phyloP scores from a whole-genome alignment of 2,797 vertebrate species.

The Urocyon cinereoargenteus region DNA sequence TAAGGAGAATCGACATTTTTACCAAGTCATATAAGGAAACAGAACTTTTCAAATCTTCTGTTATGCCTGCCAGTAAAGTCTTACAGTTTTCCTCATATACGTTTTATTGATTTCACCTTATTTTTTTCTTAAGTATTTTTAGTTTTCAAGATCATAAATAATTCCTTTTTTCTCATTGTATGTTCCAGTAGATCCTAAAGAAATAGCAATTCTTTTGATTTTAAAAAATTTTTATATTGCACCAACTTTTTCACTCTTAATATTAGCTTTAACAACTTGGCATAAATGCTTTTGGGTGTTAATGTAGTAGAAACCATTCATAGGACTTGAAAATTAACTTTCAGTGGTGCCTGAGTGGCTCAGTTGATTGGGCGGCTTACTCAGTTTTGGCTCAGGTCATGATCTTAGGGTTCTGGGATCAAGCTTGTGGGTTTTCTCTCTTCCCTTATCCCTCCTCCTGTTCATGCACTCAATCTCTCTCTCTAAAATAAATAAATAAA shows the following conservation, averaged over 20 bases:
- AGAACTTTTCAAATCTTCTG: slow-evolving; percentile 34
- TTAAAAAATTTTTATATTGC: not conserved
- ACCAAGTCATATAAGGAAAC: not conserved
- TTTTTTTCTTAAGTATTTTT: not conserved
- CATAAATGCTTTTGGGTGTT: not conserved
- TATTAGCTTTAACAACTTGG: slow-evolving; percentile 40
- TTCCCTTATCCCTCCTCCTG: not conserved
- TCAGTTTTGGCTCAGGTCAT: not conserved
- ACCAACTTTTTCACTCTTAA: not conserved
- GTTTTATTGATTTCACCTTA: slow-evolving; percentile 7
- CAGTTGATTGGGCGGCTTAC: not conserved
- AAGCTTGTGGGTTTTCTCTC: not conserved
- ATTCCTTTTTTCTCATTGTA: not conserved
- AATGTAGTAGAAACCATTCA: not conserved
- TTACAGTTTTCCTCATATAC: not conserved
- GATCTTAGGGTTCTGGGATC: not conserved
- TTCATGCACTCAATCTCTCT: not conserved
- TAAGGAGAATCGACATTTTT: slow-evolving; percentile 26
- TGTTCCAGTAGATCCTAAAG: not conserved
- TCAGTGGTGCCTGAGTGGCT: not conserved
- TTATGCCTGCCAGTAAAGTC: not conserved
- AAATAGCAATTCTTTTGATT: slow-evolving; percentile 37
- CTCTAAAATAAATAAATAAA: not conserved
- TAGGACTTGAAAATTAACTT: slow-evolving; percentile 42
- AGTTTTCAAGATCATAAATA: not conserved